These are phyloP conservation scores for Myiozetetes cayanensis DNA, from an alignment of 2,113 vertebrate genomes.

Conservation along the genomic window DNA sequence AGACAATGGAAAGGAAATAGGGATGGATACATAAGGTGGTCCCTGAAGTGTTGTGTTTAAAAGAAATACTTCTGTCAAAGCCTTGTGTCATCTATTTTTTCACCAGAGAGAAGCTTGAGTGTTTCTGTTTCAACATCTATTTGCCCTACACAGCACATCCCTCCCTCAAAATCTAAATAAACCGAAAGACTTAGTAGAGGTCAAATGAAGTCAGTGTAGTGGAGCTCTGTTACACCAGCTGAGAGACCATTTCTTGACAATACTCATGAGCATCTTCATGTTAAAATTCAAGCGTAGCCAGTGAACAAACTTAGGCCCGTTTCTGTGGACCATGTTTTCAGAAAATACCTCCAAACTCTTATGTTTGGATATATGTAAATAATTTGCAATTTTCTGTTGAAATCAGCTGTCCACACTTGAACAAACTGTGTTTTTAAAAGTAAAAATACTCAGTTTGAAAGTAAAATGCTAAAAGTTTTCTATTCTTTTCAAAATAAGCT, in stretches of 20 bases:
- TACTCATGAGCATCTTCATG: not conserved
- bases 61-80: not conserved
- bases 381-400: not conserved
- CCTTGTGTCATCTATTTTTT: not conserved
- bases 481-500: not conserved
- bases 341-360: accelerated
- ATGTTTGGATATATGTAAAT: not conserved
- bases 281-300: not conserved
- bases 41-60: not conserved
- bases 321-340: not conserved
- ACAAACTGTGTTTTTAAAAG: not conserved
- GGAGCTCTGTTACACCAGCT: not conserved
- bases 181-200: not conserved
- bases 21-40: not conserved
- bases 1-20: not conserved
- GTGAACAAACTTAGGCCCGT: not conserved
- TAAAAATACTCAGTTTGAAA: not conserved
- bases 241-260: not conserved
- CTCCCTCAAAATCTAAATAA: not conserved
- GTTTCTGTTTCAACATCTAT: not conserved
- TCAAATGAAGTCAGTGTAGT: not conserved
- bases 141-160: not conserved
- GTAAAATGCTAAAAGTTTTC: not conserved
- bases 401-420: not conserved
- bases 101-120: not conserved